phyloP scores from a whole-genome alignment of 1,140 invertebrate genomes.

The Lasioglossum albipes region DNA sequence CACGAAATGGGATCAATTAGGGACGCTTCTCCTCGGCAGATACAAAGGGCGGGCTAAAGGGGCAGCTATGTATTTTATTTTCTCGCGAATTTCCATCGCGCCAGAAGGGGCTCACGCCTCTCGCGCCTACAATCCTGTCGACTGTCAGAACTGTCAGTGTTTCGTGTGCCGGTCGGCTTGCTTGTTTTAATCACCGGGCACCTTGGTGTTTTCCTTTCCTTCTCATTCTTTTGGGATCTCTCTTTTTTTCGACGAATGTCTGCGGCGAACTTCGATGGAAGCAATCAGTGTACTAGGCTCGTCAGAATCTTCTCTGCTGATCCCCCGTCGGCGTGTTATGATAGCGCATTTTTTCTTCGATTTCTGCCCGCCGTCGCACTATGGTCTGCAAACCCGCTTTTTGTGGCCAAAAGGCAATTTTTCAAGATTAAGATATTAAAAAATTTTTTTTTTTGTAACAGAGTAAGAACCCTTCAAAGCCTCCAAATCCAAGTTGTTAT shows the following conservation, averaged over 20 bases:
- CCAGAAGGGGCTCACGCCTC: slow-evolving; percentile 53
- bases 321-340: neutral
- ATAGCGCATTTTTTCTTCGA: too few relatives aligned
- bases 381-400: too few relatives aligned
- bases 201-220: slow-evolving; percentile 15
- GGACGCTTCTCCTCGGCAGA: slow-evolving; percentile 57
- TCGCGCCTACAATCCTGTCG: slow-evolving; percentile 61
- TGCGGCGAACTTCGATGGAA: slow-evolving; percentile 16
- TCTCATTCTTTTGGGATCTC: neutral
- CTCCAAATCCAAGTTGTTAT: too few relatives aligned
- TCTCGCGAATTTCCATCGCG: slow-evolving; percentile 47
- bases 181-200: slow-evolving; percentile 39
- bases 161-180: slow-evolving; percentile 44
- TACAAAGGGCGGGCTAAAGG: slow-evolving; percentile 50
- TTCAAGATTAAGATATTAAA: too few relatives aligned
- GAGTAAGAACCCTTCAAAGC: too few relatives aligned
- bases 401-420: too few relatives aligned
- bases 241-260: neutral
- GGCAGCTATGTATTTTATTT: slow-evolving; percentile 56
- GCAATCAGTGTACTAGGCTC: slow-evolving; percentile 17
- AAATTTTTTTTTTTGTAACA: too few relatives aligned
- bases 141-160: slow-evolving; percentile 64
- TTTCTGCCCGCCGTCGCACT: too few relatives aligned
- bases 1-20: slow-evolving; percentile 63
- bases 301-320: neutral